phyloP scores from a whole-genome alignment of 2,797 vertebrate genomes.

The Lepidocolaptes lacrymiger region DNA sequence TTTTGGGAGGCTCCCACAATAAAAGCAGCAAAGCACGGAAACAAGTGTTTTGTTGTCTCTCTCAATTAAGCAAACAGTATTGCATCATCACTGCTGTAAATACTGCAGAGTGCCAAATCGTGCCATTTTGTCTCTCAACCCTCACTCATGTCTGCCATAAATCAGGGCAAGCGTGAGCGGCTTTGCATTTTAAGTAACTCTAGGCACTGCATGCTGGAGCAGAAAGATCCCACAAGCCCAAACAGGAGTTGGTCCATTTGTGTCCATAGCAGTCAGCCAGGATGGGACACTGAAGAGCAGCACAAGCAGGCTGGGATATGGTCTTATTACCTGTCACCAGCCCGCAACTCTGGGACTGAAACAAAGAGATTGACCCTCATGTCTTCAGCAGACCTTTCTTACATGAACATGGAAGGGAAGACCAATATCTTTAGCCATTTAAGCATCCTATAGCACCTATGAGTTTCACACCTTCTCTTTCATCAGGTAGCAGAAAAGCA shows the following conservation, averaged over 20 bases:
- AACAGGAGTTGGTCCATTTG: not conserved
- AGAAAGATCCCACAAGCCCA: not conserved
- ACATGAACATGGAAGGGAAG: not conserved
- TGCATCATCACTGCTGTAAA: not conserved
- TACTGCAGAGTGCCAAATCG: not conserved
- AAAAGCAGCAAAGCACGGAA: not conserved
- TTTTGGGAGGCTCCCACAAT: not conserved
- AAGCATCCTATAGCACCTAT: not conserved
- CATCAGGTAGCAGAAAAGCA: not conserved
- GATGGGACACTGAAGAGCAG: not conserved
- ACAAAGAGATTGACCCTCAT: not conserved
- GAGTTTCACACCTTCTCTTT: not conserved
- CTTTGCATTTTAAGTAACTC: not conserved
- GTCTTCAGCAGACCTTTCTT: not conserved
- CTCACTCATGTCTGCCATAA: not conserved
- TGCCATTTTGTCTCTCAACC: not conserved
- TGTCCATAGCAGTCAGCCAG: not conserved
- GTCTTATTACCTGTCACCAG: not conserved
- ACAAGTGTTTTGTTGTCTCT: conserved; percentile 19
- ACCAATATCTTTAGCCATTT: not conserved
- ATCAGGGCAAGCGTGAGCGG: not conserved
- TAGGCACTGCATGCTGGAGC: not conserved
- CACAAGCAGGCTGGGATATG: not conserved
- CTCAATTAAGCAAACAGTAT: not conserved
- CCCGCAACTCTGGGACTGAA: not conserved